These are phyloP conservation scores for Pristionchus fissidentatus DNA, from an alignment of 2,888 invertebrate species.

Conservation along the genomic window DNA sequence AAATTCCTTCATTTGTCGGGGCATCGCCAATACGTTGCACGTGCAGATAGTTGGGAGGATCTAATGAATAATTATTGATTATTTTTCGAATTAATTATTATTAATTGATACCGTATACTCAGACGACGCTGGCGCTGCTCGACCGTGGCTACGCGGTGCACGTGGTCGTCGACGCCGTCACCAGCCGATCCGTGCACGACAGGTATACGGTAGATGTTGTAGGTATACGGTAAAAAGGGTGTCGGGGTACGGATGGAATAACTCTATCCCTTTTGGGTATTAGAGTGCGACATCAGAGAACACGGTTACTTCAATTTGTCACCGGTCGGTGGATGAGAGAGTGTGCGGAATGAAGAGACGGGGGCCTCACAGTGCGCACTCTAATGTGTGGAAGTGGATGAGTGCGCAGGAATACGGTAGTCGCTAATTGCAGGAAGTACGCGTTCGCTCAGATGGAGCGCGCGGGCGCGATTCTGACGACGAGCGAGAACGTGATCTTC, in stretches of 20 bases:
- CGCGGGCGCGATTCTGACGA: conserved; percentile 42
- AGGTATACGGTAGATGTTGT: conserved; percentile 70
- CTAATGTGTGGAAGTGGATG: too few relatives aligned
- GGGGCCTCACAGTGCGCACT: neutral
- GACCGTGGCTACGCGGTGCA: conserved; percentile 79
- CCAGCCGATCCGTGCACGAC: conserved; percentile 78
- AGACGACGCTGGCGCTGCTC: conserved; percentile 79
- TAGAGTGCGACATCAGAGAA: too few relatives aligned
- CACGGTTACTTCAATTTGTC: too few relatives aligned
- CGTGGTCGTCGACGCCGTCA: conserved; percentile 80
- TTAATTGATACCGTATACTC: conserved; percentile 66
- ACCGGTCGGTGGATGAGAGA: neutral
- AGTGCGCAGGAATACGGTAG: neutral
- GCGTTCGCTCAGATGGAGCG: conserved; percentile 44
- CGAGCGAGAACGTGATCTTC: conserved; percentile 46
- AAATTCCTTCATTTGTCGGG: too few relatives aligned
- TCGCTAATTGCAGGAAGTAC: conserved; percentile 26
- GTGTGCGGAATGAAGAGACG: neutral
- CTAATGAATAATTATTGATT: too few relatives aligned
- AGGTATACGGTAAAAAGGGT: neutral
- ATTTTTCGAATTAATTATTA: neutral
- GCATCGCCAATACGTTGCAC: too few relatives aligned
- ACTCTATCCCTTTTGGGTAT: neutral
- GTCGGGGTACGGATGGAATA: too few relatives aligned
- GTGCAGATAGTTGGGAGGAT: too few relatives aligned